phyloP scores from a whole-genome alignment of 2,888 invertebrate species.

The Linnaemya tessellans region DNA sequence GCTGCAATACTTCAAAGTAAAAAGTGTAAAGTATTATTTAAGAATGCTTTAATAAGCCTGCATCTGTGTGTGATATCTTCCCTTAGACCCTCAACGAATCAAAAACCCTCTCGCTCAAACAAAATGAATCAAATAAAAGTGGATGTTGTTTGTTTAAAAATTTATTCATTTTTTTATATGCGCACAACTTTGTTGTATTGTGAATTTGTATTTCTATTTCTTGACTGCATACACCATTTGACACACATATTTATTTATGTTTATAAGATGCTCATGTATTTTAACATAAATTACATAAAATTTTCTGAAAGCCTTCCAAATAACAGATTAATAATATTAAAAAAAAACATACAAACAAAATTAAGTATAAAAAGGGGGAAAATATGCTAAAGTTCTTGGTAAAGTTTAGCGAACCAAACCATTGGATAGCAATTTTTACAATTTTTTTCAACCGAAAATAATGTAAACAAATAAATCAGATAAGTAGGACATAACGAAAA shows the following conservation, averaged over 20 bases:
- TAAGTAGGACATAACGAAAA: no score
- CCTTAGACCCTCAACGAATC: slow-evolving; percentile 52
- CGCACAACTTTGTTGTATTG: slow-evolving; percentile 51
- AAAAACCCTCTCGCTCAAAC: slow-evolving; percentile 17
- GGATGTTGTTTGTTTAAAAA: slow-evolving; percentile 65
- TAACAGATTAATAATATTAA: no score
- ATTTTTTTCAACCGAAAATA: no score
- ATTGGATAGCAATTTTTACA: no score
- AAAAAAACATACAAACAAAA: no score
- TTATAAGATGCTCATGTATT: neutral
- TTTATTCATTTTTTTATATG: slow-evolving; percentile 44
- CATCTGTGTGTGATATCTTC: slow-evolving; percentile 3
- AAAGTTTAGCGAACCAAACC: no score
- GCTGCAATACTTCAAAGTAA: slow-evolving; percentile 8
- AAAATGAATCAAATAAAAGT: slow-evolving; percentile 52
- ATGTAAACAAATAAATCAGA: no score
- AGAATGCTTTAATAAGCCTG: slow-evolving; percentile 1
- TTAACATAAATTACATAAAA: no score
- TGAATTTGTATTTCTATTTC: slow-evolving; percentile 17
- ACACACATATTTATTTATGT: neutral
- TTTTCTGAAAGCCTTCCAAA: neutral
- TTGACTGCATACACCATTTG: slow-evolving; percentile 27
- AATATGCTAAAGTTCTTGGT: no score
- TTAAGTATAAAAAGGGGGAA: no score
- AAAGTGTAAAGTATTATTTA: slow-evolving; percentile 39